Evolutionary conservation across 2,113 vertebrate species (phyloP).

Genomic region (Thamnophis sirtalis): DNA sequence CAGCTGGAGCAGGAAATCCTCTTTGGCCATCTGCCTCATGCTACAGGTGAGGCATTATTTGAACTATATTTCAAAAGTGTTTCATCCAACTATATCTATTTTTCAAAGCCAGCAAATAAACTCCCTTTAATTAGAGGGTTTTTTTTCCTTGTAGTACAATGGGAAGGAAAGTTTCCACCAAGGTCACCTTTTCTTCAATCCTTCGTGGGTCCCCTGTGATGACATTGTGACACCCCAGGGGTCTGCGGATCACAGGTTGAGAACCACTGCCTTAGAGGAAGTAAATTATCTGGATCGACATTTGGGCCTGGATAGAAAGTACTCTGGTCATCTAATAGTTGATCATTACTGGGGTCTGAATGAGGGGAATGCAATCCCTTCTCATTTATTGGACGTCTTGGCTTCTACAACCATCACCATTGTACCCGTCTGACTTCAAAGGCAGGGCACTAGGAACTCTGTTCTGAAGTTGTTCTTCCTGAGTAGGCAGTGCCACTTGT

Average conservation of each 20-base stretch:
- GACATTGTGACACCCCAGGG: too few species aligned
- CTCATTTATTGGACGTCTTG: neutral
- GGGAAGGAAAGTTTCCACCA: neutral
- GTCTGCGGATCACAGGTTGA: too few species aligned
- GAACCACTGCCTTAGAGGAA: neutral
- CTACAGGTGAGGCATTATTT: neutral
- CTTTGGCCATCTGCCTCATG: neutral
- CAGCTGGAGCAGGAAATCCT: neutral
- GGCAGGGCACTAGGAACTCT: neutral
- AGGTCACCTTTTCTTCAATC: neutral
- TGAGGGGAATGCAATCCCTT: neutral
- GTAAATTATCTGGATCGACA: neutral
- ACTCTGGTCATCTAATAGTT: neutral
- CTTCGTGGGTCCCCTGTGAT: too few species aligned
- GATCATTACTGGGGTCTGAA: neutral
- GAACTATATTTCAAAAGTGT: neutral
- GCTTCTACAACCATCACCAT: neutral
- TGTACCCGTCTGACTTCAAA: neutral
- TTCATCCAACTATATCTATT: neutral
- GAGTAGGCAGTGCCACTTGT: neutral
- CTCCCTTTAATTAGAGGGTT: neutral
- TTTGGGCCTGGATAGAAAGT: neutral
- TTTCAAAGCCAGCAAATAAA: neutral
- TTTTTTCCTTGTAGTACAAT: neutral
- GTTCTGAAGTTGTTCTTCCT: neutral